Conservation (phyloP, 2,888 invertebrate genomes). For the Iselma pallidipennis region DNA sequence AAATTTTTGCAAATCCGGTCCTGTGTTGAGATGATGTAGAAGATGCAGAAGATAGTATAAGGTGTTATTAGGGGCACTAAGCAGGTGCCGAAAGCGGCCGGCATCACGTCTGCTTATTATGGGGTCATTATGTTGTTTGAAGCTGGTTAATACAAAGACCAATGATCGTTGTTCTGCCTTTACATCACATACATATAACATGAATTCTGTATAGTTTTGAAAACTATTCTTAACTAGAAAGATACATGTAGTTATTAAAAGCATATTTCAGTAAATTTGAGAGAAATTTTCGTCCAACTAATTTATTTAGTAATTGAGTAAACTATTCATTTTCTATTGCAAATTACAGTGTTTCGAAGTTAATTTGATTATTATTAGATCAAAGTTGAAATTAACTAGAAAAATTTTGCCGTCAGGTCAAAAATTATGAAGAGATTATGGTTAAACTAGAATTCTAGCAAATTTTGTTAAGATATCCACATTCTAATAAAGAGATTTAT, state of each 20-base stretch:
- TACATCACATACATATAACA: too few relatives aligned
- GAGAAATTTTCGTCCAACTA: too few relatives aligned
- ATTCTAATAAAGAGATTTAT: neutral
- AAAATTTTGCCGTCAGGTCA: neutral
- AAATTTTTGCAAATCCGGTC: constrained; percentile 11
- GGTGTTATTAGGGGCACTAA: constrained; percentile 56
- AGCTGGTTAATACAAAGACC: constrained; percentile 44
- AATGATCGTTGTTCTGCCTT: constrained; percentile 17
- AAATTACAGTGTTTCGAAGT: neutral
- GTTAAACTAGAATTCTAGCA: neutral
- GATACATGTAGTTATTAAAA: too few relatives aligned
- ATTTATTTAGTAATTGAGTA: neutral
- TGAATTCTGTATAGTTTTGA: too few relatives aligned
- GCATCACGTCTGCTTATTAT: constrained; percentile 51
- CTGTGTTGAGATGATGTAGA: constrained; percentile 19
- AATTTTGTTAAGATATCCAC: neutral
- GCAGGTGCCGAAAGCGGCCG: constrained; percentile 56
- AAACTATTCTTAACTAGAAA: neutral
- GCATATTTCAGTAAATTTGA: too few relatives aligned
- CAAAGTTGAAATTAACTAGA: neutral
- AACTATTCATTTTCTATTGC: constrained; percentile 2
- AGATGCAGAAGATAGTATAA: constrained; percentile 40
- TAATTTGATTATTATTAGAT: neutral
- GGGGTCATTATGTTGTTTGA: constrained; percentile 55
- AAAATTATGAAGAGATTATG: neutral